Conservation (phyloP, 1,140 invertebrate species). For the Leptopilina clavipes region DNA sequence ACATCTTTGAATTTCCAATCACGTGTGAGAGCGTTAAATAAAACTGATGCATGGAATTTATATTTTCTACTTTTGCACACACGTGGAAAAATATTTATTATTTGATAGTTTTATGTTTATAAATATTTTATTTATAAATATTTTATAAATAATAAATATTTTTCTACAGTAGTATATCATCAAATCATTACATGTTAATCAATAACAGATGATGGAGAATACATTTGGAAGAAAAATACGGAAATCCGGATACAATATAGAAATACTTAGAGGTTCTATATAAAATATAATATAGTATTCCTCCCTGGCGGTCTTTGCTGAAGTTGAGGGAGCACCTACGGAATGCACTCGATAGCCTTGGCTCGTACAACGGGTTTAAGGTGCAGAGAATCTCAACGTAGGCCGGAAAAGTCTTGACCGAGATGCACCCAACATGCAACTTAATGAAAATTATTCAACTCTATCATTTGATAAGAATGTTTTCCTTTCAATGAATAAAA, state of each 20-base stretch:
- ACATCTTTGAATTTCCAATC: conserved; percentile 26
- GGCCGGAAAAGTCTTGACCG: conserved; percentile 50
- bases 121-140: too few relatives aligned
- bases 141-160: too few relatives aligned
- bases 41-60: not conserved
- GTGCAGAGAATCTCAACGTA: conserved; percentile 47
- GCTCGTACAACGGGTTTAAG: conserved; percentile 64
- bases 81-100: too few relatives aligned
- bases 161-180: too few relatives aligned
- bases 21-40: not conserved
- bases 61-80: too few relatives aligned
- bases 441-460: conserved; percentile 27
- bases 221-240: too few relatives aligned
- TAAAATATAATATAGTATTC: conserved; percentile 36
- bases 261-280: not conserved
- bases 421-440: conserved; percentile 41
- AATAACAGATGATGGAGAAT: too few relatives aligned
- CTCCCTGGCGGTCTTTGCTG: conserved; percentile 37
- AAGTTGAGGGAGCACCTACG: conserved; percentile 57
- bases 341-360: conserved; percentile 72
- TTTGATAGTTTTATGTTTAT: too few relatives aligned
- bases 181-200: too few relatives aligned
- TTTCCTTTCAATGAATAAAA: not conserved
- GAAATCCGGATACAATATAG: too few relatives aligned
- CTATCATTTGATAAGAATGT: not conserved